These are phyloP conservation scores for Bombus cullumanus DNA, from an alignment of 1,140 invertebrate genomes.

Conservation along the genomic window DNA sequence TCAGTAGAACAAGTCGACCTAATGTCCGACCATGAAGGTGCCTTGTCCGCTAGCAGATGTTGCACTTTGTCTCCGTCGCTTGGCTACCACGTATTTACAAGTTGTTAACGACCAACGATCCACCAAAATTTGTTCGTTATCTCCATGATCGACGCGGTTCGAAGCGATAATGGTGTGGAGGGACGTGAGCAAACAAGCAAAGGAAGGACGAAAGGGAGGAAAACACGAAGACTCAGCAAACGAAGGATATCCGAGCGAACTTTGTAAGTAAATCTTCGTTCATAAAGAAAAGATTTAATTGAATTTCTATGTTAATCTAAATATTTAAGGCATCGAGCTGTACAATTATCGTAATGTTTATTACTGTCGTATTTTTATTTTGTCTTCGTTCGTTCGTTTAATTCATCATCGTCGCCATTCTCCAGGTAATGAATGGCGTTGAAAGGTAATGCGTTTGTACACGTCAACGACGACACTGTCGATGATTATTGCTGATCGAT, in stretches of 20 bases:
- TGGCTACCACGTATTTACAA: constrained; percentile 55
- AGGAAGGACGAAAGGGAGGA: background rate
- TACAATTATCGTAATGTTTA: too few species aligned
- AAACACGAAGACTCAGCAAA: background rate
- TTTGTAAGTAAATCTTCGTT: too few species aligned
- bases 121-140: constrained; percentile 2
- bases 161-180: background rate
- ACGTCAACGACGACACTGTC: background rate
- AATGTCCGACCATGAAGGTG: constrained; percentile 35
- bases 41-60: constrained; percentile 32
- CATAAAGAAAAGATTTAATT: background rate
- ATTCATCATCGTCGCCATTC: background rate
- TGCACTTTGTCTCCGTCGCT: constrained; percentile 47
- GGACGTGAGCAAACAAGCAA: background rate
- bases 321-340: too few species aligned
- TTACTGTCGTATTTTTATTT: background rate
- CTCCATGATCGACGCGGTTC: background rate
- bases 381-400: background rate
- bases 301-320: background rate
- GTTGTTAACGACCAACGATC: constrained; percentile 43
- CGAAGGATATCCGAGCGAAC: background rate
- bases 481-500: constrained; percentile 36
- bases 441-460: background rate
- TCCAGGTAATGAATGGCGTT: too few species aligned
- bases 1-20: constrained; percentile 42